A percentile compares a stretch with the other conserved stretches of the same genome.
phyloP scores from a whole-genome alignment of 2,888 invertebrate genomes.

The Teinopalpus imperialis region DNA sequence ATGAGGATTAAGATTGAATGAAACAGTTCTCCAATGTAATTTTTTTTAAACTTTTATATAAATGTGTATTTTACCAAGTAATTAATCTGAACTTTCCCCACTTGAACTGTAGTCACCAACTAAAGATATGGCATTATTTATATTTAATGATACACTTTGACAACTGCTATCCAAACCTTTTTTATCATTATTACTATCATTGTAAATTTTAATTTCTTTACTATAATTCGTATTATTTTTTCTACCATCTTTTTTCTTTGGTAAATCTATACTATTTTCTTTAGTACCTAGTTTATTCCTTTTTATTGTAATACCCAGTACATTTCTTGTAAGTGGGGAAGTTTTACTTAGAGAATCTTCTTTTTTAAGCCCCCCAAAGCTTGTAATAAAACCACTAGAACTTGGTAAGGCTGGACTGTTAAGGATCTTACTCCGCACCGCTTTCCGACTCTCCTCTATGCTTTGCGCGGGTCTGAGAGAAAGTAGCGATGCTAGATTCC shows the following conservation, averaged over 20 bases:
- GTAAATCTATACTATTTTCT: conserved; percentile 31
- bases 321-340: conserved; percentile 51
- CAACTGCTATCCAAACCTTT: not conserved
- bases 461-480: conserved; percentile 84
- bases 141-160: not conserved
- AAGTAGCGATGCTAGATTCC: conserved; percentile 89
- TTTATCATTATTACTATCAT: no score
- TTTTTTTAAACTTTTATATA: no score
- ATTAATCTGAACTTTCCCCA: conserved; percentile 53
- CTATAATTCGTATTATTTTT: conserved; percentile 11
- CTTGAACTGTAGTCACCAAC: conserved; percentile 68
- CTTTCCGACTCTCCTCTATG: conserved; percentile 80
- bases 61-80: conserved; percentile 27
- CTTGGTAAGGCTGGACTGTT: conserved; percentile 81
- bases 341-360: conserved; percentile 75
- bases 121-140: conserved; percentile 38
- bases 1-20: no score
- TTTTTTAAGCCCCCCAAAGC: conserved; percentile 80
- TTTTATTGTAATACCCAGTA: conserved; percentile 66
- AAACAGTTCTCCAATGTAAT: no score
- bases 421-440: conserved; percentile 74
- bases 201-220: no score
- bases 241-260: conserved; percentile 15
- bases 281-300: conserved; percentile 26
- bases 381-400: conserved; percentile 67